A percentile compares a stretch with the other conserved stretches of the same genome.
phyloP scores from a whole-genome alignment of 2,797 vertebrate genomes.

The Champsocephalus gunnari region DNA sequence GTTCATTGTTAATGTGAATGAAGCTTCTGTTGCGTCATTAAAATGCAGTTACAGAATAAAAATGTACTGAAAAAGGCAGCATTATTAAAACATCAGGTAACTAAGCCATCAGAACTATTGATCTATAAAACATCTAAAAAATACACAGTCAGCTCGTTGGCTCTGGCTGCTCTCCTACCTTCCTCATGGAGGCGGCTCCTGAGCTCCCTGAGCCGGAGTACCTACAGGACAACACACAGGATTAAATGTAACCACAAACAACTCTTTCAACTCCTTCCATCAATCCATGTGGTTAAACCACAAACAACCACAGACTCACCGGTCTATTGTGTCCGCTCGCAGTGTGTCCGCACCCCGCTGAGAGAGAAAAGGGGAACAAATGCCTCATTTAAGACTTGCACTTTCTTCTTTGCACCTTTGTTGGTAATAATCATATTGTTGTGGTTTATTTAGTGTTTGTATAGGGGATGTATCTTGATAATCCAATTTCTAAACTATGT shows the following conservation, averaged over 20 bases:
- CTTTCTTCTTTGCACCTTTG: neutral
- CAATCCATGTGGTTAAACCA: conserved; percentile 16
- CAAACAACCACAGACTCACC: conserved; percentile 58
- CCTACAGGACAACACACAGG: conserved; percentile 55
- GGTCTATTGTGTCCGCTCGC: conserved; percentile 79
- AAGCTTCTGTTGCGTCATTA: conserved; percentile 24
- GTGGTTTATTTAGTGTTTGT: neutral
- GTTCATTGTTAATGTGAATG: conserved; percentile 32
- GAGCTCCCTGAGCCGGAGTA: conserved; percentile 81
- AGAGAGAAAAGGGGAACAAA: conserved; percentile 22
- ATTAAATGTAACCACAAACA: conserved; percentile 28
- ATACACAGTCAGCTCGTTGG: neutral
- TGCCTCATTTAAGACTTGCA: conserved; percentile 7
- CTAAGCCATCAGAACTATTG: neutral
- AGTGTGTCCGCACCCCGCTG: conserved; percentile 78
- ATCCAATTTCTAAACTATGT: no score
- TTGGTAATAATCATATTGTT: neutral
- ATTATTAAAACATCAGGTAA: conserved; percentile 5
- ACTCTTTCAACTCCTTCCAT: conserved; percentile 10
- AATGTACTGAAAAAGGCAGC: neutral
- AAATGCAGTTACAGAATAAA: conserved; percentile 20
- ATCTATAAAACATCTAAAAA: neutral
- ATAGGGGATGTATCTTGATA: no score
- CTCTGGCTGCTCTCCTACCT: conserved; percentile 60
- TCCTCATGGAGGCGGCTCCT: conserved; percentile 81